A percentile compares a stretch with the other conserved stretches of the same genome.
Conservation (phyloP, 2,888 invertebrate genomes). For the Dioctria linearis region DNA sequence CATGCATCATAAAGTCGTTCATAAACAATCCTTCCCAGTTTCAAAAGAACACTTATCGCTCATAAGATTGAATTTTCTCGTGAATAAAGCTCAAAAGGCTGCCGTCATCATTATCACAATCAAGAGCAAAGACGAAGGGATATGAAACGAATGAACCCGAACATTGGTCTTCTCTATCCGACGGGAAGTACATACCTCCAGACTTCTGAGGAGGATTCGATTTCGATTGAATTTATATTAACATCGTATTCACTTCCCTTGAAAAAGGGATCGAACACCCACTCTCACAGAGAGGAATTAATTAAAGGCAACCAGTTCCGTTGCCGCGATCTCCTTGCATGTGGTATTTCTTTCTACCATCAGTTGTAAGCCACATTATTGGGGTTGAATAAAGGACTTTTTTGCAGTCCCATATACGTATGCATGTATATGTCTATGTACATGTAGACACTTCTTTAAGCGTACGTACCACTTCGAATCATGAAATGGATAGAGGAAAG, state of each 20-base stretch:
- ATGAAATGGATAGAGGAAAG: neutral
- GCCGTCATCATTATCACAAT: slow-evolving; percentile 42
- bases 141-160: neutral
- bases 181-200: neutral
- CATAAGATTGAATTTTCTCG: slow-evolving; percentile 48
- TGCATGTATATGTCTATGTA: too few species aligned
- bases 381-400: slow-evolving; percentile 41
- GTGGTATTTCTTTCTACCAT: slow-evolving; percentile 28
- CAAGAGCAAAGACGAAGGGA: slow-evolving; percentile 6
- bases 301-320: slow-evolving; percentile 51
- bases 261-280: slow-evolving; percentile 5
- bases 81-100: slow-evolving; percentile 42
- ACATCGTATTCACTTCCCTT: slow-evolving; percentile 17
- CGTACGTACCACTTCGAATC: neutral
- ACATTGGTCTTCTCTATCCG: slow-evolving; percentile 15
- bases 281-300: slow-evolving; percentile 41
- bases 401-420: neutral
- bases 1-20: neutral
- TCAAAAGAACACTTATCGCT: slow-evolving; percentile 37
- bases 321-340: slow-evolving; percentile 10
- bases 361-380: slow-evolving; percentile 43
- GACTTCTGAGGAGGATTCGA: slow-evolving; percentile 33
- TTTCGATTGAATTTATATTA: slow-evolving; percentile 51
- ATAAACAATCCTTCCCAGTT: slow-evolving; percentile 14
- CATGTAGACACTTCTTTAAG: too few species aligned